Evolutionary conservation across 2,113 vertebrate species (phyloP).

Genomic region (Archilochus colubris): DNA sequence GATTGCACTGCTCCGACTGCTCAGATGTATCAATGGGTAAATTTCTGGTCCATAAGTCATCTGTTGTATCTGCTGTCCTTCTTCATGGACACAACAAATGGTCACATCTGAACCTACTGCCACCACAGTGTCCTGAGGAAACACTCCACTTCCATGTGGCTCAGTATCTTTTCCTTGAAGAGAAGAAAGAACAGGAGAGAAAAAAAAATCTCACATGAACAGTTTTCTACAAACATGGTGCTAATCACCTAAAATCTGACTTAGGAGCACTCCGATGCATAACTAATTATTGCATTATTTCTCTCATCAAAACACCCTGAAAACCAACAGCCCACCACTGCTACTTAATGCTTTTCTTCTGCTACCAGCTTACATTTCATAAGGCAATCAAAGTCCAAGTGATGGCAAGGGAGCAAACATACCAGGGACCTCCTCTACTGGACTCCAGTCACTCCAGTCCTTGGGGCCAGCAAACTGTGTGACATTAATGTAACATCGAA

Average conservation of each 20-base stretch:
- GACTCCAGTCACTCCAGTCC: slow-evolving; percentile 79
- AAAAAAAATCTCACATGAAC: neutral
- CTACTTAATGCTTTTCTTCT: neutral
- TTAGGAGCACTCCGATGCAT: neutral
- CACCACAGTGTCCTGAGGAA: slow-evolving; percentile 75
- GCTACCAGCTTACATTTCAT: neutral
- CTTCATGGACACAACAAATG: slow-evolving; percentile 75
- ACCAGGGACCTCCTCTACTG: slow-evolving; percentile 65
- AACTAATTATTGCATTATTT: neutral
- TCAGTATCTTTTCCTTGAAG: slow-evolving; percentile 42
- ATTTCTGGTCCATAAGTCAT: slow-evolving; percentile 20
- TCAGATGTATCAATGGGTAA: slow-evolving; percentile 53
- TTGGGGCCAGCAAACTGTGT: slow-evolving; percentile 63
- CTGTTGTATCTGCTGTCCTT: neutral
- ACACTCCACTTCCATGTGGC: slow-evolving; percentile 12
- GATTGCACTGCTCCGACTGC: slow-evolving; percentile 72
- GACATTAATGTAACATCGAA: slow-evolving; percentile 67
- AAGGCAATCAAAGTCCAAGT: neutral
- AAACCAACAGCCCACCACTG: neutral
- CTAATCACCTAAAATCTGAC: neutral
- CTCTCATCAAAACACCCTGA: neutral
- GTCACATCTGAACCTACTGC: slow-evolving; percentile 76
- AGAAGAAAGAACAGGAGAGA: neutral
- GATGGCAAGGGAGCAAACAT: neutral
- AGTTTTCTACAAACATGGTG: neutral